Evolutionary conservation across 2,797 vertebrate genomes (phyloP).

Genomic region (Pantherophis alleghaniensis): DNA sequence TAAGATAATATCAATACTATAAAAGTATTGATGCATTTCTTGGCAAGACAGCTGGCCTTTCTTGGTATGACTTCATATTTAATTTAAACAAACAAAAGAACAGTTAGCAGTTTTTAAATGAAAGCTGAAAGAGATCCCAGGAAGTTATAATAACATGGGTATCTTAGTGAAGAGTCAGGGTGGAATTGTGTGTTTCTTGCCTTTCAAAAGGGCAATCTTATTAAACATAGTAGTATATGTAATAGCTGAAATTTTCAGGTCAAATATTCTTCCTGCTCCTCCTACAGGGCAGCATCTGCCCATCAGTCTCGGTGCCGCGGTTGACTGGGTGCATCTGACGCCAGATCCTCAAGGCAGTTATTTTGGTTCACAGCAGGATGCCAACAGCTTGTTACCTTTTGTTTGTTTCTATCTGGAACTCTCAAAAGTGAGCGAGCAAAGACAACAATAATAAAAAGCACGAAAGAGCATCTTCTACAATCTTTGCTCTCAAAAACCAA

Average conservation of each 20-base stretch:
- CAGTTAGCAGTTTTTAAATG: conserved; percentile 20
- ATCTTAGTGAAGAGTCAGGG: conserved; percentile 12
- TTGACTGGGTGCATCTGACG: conserved; percentile 52
- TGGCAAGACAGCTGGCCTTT: conserved; percentile 12
- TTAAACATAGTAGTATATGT: not conserved
- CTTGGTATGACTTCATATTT: not conserved
- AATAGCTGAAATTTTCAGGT: conserved; percentile 45
- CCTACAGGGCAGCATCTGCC: conserved; percentile 63
- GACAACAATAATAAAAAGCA: conserved; percentile 52
- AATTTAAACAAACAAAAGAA: conserved; percentile 25
- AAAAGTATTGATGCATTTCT: conserved; percentile 1
- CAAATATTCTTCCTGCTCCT: conserved; percentile 43
- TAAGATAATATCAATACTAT: not conserved
- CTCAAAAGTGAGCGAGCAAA: conserved; percentile 49
- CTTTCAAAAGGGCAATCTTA: conserved; percentile 24
- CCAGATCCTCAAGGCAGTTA: conserved; percentile 30
- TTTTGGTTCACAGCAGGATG: conserved; percentile 58
- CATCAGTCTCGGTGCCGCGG: conserved; percentile 44
- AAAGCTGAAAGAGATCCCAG: rapidly evolving
- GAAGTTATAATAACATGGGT: not conserved
- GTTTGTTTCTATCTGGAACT: conserved; percentile 54
- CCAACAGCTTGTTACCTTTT: conserved; percentile 53
- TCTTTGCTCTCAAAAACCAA: conserved; percentile 18
- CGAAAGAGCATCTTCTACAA: conserved; percentile 36
- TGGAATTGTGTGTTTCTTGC: conserved; percentile 4